These are phyloP conservation scores for Portunus trituberculatus DNA, from an alignment of 1,140 invertebrate species.

Conservation along the genomic window DNA sequence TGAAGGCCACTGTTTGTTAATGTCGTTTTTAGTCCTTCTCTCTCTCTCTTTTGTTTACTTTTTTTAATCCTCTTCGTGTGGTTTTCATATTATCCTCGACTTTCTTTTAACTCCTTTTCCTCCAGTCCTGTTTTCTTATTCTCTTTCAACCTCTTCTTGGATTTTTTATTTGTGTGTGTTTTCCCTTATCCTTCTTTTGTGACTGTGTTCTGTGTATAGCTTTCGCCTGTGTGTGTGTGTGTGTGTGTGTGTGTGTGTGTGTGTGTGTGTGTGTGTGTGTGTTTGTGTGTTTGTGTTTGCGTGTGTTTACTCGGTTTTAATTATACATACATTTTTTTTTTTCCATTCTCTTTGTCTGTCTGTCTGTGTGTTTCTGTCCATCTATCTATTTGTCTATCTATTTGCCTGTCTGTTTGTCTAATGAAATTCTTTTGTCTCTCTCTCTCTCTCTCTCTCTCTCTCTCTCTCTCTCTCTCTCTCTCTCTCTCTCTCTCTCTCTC, in stretches of 20 bases:
- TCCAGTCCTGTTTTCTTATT: not conserved
- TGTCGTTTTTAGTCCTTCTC: not conserved
- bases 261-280: too few relatives aligned
- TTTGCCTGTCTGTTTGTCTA: not conserved
- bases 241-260: not conserved
- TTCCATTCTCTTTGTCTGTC: too few relatives aligned
- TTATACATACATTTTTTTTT: too few relatives aligned
- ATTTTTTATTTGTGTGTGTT: not conserved
- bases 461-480: not conserved
- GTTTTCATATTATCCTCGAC: not conserved
- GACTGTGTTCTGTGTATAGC: too few relatives aligned
- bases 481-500: not conserved
- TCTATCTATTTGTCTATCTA: not conserved
- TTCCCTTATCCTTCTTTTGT: not conserved
- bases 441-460: not conserved
- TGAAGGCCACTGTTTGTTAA: not conserved
- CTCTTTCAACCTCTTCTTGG: too few relatives aligned
- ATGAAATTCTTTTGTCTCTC: not conserved
- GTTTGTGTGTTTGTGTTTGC: too few relatives aligned
- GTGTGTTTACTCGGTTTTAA: too few relatives aligned
- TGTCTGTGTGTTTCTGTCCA: not conserved
- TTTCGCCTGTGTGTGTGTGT: not conserved
- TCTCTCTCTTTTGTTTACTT: not conserved
- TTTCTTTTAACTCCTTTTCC: not conserved
- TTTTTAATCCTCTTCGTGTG: too few relatives aligned